phyloP scores from a whole-genome alignment of 2,113 vertebrate genomes.

The Hippoglossus stenolepis region DNA sequence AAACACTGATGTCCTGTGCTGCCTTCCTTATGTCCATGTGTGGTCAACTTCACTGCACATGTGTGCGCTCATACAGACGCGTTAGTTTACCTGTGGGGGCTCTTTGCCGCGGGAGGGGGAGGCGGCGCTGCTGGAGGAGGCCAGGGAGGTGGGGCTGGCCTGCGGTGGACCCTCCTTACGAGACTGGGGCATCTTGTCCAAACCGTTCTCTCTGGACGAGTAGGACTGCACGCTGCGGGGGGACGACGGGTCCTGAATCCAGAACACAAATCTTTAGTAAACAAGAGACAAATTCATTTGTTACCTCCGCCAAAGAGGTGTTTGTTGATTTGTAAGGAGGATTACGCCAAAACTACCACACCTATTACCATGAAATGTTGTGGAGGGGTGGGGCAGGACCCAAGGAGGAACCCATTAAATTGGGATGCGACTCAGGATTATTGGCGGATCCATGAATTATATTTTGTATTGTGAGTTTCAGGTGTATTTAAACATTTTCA shows the following conservation, averaged over 20 bases:
- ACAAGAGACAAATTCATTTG: background rate
- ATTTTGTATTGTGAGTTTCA: too few relatives aligned
- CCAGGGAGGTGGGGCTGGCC: constrained; percentile 90
- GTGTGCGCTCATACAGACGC: background rate
- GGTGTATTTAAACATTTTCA: too few relatives aligned
- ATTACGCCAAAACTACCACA: too few relatives aligned
- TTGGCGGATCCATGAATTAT: too few relatives aligned
- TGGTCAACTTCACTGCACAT: background rate
- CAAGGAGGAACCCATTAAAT: too few relatives aligned
- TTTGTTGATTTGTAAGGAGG: too few relatives aligned
- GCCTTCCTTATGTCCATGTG: background rate
- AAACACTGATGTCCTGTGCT: background rate
- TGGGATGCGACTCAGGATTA: too few relatives aligned
- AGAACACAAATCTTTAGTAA: background rate
- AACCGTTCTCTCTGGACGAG: constrained; percentile 90
- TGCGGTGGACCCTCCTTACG: constrained; percentile 87
- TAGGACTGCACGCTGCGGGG: constrained; percentile 92
- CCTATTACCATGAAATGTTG: too few relatives aligned
- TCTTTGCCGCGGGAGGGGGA: constrained; percentile 89
- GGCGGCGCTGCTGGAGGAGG: constrained; percentile 89
- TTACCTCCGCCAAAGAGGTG: too few relatives aligned
- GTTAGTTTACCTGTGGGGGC: constrained; percentile 71
- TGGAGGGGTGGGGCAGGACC: too few relatives aligned
- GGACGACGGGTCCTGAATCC: constrained; percentile 88
- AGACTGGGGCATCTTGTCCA: constrained; percentile 85